phyloP scores from a whole-genome alignment of 2,797 vertebrate genomes.

The Cephalopachus bancanus region DNA sequence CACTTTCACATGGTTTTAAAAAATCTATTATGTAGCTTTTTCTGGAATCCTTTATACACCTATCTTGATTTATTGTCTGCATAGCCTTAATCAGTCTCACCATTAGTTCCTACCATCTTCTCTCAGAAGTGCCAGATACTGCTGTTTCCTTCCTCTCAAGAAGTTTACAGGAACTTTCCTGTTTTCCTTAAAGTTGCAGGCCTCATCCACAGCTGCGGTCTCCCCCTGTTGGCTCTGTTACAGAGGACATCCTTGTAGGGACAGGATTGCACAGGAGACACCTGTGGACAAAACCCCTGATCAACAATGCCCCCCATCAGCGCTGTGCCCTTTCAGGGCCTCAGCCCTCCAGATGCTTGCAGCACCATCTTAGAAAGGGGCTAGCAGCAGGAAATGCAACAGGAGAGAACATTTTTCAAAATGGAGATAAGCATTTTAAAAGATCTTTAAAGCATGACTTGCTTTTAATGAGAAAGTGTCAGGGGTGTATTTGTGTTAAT shows the following conservation, averaged over 20 bases:
- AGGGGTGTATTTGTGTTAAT: neutral
- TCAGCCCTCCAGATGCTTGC: neutral
- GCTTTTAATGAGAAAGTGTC: neutral
- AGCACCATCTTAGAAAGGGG: neutral
- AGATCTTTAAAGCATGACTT: slow-evolving; percentile 39
- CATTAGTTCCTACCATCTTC: neutral
- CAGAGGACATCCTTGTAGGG: neutral
- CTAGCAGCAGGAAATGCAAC: neutral
- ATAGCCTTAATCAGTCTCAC: neutral
- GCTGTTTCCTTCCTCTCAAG: neutral
- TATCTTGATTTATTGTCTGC: neutral
- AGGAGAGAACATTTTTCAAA: neutral
- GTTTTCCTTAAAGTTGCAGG: neutral
- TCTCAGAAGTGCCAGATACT: neutral
- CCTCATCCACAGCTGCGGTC: neutral
- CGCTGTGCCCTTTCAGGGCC: too few relatives aligned
- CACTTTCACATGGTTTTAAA: neutral
- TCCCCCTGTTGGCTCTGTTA: too few relatives aligned
- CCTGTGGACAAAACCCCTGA: neutral
- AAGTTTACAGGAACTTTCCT: neutral
- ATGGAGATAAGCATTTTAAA: neutral
- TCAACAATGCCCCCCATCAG: neutral
- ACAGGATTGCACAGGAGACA: neutral
- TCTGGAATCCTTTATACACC: neutral
- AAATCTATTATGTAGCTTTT: neutral